Evolutionary conservation across 2,113 vertebrate species (phyloP).

Genomic region (Murina feae): DNA sequence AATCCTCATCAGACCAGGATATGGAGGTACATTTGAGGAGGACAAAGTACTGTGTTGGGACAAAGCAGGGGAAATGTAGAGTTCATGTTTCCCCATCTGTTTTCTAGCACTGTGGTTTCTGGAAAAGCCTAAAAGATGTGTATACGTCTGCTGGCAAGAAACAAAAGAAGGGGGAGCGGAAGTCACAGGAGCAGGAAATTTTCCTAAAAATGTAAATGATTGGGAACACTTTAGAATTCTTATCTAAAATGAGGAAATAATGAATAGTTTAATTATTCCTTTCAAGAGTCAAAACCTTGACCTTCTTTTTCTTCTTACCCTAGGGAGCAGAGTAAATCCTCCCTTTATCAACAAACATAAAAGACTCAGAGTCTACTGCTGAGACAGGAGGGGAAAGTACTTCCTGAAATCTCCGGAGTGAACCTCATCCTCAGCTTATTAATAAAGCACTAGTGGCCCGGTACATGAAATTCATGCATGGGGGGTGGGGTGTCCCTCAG

Average conservation of each 20-base stretch:
- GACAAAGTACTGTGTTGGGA: background rate
- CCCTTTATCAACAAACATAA: background rate
- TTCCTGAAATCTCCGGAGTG: background rate
- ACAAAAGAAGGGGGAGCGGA: no score
- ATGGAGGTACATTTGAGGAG: no score
- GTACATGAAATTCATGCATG: no score
- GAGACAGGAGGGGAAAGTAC: background rate
- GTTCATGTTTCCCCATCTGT: background rate
- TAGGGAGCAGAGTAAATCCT: background rate
- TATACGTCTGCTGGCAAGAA: background rate
- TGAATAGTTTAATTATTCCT: background rate
- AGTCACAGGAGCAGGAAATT: no score
- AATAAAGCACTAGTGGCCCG: background rate
- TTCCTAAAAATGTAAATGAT: no score
- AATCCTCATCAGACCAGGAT: no score
- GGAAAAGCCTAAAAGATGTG: background rate
- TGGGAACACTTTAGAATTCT: no score
- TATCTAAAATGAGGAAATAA: background rate
- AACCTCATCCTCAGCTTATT: background rate
- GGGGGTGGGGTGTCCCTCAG: no score
- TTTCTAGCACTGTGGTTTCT: background rate
- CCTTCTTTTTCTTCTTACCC: background rate
- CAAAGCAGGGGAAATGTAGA: background rate
- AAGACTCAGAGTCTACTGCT: rapidly evolving
- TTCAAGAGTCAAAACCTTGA: no score